Conservation (phyloP, 2,797 vertebrate species). For the Triplophysa bombifrons region DNA sequence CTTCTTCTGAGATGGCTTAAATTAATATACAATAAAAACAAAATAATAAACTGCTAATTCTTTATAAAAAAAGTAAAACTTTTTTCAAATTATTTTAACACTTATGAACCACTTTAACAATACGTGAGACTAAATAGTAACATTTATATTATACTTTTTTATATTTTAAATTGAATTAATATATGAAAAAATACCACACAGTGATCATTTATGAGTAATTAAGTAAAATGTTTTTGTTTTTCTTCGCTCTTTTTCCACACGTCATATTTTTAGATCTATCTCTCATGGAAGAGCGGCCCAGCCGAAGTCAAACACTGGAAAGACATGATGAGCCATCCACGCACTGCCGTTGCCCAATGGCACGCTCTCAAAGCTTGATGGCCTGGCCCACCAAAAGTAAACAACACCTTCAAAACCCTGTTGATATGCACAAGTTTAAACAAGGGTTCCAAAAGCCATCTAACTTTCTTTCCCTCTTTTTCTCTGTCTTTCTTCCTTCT, state of each 20-base stretch:
- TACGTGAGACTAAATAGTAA: not conserved
- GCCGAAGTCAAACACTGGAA: conserved; percentile 99
- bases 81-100: too few species aligned
- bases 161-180: too few species aligned
- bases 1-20: too few species aligned
- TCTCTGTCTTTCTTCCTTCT: conserved; percentile 47
- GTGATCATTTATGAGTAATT: not conserved
- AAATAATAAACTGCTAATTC: too few species aligned
- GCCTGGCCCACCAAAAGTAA: conserved; percentile 59
- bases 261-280: conserved; percentile 86
- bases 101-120: not conserved
- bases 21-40: too few species aligned
- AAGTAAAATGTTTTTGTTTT: not conserved
- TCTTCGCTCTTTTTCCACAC: not conserved
- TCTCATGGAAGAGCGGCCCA: conserved; percentile 98
- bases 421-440: conserved; percentile 66
- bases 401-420: conserved; percentile 61
- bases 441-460: conserved; percentile 65
- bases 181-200: too few species aligned
- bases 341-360: conserved; percentile 95
- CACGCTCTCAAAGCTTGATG: conserved; percentile 95
- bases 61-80: too few species aligned
- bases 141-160: not conserved
- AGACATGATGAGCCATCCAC: conserved; percentile 96
- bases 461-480: conserved; percentile 35